Base-by-base conservation (phyloP, 2,113 vertebrate genomes). In the Ascaphus truei region DNA sequence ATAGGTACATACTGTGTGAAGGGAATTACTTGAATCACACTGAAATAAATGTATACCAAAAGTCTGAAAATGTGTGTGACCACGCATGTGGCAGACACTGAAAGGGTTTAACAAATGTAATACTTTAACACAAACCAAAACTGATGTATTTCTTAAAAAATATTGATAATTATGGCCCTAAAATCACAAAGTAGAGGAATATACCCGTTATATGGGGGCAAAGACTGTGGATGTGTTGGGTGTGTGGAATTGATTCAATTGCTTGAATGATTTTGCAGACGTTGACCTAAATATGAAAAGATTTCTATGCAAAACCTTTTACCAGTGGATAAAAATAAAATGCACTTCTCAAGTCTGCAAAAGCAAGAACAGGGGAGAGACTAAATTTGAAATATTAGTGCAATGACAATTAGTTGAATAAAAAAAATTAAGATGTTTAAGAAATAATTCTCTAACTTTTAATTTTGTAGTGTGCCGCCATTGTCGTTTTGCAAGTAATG, bases 361-460 rank as follows among this genome's bases (percentile, higher is more conserved):
- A 30, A 18, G 16, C 27, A 23, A 68, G 27, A 68, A 68, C 45
- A 37, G 52, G 47, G 41, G 31, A 37, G 52, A 57, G 41, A 45
- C 33, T 18, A 16, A 18, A 41, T 68, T 68, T 29, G 60, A 69
- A 55, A 18, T 34, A 45, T 39, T 27, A 55, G 50, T 37, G n/a
- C 63, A 41, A 29, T 55, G 25, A 55, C 55, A 66, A 66, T 66
- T 66, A 34, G 37, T 29, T 25, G 34, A 43, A 66, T 60, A 52
- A 71, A 71, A 61, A 26, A 15, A 64, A n/a, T n/a, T n/a, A 52
- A 68, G 59, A 68, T 58, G 43, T 52, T 56, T 39, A 68, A 68
- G 52, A 71, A 61, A 59, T 60, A 68, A 59, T 68, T 68, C 55
- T 68, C 41, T 61, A 71, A 71, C 67, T 71, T 71, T 71, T 71